Evolutionary conservation across 2,113 vertebrate genomes (phyloP).

Genomic region (Dicentrarchus labrax): DNA sequence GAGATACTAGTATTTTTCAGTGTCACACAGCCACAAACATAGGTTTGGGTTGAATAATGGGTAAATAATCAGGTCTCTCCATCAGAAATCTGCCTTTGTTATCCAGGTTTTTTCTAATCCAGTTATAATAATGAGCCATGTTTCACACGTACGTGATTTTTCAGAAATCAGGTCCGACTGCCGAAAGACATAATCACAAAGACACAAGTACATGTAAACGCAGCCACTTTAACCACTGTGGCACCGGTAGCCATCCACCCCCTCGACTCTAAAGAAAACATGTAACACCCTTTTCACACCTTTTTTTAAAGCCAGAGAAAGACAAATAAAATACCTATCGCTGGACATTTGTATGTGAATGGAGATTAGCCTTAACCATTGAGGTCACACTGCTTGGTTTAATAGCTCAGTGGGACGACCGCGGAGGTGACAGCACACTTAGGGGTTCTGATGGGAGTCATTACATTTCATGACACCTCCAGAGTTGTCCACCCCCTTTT

Average conservation of each 20-base stretch:
- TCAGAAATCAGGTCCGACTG: not conserved
- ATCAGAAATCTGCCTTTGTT: not conserved
- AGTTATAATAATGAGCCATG: not conserved
- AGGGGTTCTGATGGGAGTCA: conserved; percentile 52
- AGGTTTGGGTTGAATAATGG: not conserved
- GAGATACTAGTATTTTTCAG: not conserved
- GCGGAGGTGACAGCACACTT: conserved; percentile 52
- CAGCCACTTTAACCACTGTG: conserved; percentile 4
- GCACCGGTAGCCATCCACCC: not conserved
- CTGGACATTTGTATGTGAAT: conserved; percentile 71
- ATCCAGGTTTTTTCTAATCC: not conserved
- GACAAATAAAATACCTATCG: conserved; percentile 48
- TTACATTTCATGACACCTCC: conserved; percentile 59
- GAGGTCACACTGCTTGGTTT: conserved; percentile 40
- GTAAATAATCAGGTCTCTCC: not conserved
- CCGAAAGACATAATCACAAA: not conserved
- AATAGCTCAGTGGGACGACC: conserved; percentile 67
- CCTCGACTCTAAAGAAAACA: conserved; percentile 42
- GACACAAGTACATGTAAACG: conserved; percentile 9
- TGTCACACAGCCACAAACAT: not conserved
- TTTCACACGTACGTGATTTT: not conserved
- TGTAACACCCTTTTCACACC: conserved; percentile 42
- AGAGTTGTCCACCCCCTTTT: conserved; percentile 48
- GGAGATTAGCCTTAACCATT: conserved; percentile 53
- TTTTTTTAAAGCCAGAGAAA: conserved; percentile 38